A percentile compares a stretch with the other conserved stretches of the same genome.
Conservation (phyloP, 2,888 invertebrate genomes). For the Margaritifera margaritifera region DNA sequence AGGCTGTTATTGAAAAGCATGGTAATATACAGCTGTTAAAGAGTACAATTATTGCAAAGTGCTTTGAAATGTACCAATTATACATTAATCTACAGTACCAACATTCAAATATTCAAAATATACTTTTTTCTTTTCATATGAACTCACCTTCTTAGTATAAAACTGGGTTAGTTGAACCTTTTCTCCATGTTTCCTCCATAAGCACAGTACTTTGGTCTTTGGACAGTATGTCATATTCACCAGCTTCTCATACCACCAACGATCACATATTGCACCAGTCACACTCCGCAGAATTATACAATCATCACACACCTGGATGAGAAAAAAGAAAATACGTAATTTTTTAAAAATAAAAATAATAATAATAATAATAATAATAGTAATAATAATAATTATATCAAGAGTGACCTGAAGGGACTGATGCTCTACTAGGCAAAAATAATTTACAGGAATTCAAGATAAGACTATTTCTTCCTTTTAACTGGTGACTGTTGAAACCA, state of each 20-base stretch:
- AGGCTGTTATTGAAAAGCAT: too few relatives aligned
- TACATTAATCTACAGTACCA: too few relatives aligned
- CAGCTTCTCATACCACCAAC: constrained; percentile 98
- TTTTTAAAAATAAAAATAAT: not conserved
- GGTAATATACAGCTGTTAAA: too few relatives aligned
- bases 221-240: constrained; percentile 99
- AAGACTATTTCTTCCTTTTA: too few relatives aligned
- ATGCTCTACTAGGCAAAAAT: too few relatives aligned
- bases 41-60: too few relatives aligned
- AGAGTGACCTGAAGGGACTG: too few relatives aligned
- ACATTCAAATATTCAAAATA: too few relatives aligned
- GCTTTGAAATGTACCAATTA: too few relatives aligned
- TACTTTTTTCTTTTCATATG: too few relatives aligned
- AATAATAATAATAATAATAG: not conserved
- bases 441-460: too few relatives aligned
- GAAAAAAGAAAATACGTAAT: constrained; percentile 1
- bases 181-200: constrained; percentile 91
- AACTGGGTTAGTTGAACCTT: constrained; percentile 85
- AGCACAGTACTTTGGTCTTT: constrained; percentile 95
- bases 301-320: constrained; percentile 92
- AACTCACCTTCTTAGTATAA: constrained; percentile 94
- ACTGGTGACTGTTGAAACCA: too few relatives aligned
- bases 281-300: constrained; percentile 78
- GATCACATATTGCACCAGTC: constrained; percentile 75
- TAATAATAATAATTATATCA: not conserved